Conservation (phyloP, 2,888 invertebrate genomes). For the Acanthococcus lagerstroemiae region DNA sequence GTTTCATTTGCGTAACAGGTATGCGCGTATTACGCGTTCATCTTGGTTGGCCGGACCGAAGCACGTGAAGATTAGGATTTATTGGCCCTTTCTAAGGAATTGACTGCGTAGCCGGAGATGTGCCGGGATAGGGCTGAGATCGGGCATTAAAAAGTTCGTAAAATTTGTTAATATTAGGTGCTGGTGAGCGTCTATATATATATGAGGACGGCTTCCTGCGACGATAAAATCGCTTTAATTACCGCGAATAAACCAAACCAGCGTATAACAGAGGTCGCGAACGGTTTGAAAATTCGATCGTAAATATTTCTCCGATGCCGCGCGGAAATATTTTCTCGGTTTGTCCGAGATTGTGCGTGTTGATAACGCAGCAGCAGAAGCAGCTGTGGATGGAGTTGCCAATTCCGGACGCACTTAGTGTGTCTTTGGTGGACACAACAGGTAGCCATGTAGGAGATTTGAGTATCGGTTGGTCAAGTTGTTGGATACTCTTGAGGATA, state of each 20-base stretch:
- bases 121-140: no score
- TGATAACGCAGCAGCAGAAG: neutral
- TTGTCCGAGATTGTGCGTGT: neutral
- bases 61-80: no score
- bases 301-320: neutral
- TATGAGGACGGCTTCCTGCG: neutral
- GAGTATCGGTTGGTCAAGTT: neutral
- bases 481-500: neutral
- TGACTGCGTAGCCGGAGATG: no score
- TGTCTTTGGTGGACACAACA: neutral
- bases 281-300: no score
- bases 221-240: neutral
- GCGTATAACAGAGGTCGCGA: no score
- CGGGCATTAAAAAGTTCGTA: neutral
- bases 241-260: no score
- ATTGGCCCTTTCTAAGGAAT: no score
- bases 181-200: no score
- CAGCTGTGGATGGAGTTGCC: neutral
- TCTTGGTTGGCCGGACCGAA: no score
- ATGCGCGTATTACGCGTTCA: no score
- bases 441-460: neutral
- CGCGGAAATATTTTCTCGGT: no score
- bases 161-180: neutral
- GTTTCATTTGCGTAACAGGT: no score
- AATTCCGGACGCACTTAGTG: neutral